Evolutionary conservation across 2,888 invertebrate genomes (phyloP).

Genomic region (Choreutis nemorana): DNA sequence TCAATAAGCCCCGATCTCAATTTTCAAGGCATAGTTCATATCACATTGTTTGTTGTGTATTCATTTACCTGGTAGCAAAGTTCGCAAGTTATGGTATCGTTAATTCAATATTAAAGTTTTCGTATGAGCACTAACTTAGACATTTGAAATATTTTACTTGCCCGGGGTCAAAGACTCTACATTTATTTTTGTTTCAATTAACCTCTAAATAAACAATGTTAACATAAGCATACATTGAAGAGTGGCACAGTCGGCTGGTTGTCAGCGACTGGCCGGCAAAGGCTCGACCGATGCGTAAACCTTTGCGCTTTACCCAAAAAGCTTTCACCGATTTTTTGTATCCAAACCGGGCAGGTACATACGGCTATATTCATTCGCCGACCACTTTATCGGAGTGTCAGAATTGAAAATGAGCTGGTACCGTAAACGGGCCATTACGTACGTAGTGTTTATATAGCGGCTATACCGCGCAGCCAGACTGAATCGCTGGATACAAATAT

Average conservation of each 20-base stretch:
- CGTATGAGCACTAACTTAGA: too few species aligned
- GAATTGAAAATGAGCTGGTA: conserved; percentile 55
- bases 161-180: too few species aligned
- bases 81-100: conserved; percentile 13
- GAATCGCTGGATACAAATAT: conserved; percentile 48
- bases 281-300: too few species aligned
- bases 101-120: too few species aligned
- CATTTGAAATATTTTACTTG: too few species aligned
- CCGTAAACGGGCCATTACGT: conserved; percentile 44
- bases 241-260: too few species aligned
- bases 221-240: too few species aligned
- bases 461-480: conserved; percentile 26
- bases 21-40: conserved; percentile 49
- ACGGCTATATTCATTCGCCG: conserved; percentile 37
- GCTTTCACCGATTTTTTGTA: too few species aligned
- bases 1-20: conserved; percentile 46
- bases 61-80: conserved; percentile 25
- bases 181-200: too few species aligned
- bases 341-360: conserved; percentile 21
- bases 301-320: too few species aligned
- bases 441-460: conserved; percentile 17
- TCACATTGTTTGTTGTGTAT: conserved; percentile 35
- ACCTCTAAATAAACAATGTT: too few species aligned
- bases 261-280: too few species aligned
- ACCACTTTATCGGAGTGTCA: conserved; percentile 55